A percentile compares a stretch with the other conserved stretches of the same genome.
Evolutionary conservation across 2,888 invertebrate genomes (phyloP).

Genomic region (Dynastes tityus): DNA sequence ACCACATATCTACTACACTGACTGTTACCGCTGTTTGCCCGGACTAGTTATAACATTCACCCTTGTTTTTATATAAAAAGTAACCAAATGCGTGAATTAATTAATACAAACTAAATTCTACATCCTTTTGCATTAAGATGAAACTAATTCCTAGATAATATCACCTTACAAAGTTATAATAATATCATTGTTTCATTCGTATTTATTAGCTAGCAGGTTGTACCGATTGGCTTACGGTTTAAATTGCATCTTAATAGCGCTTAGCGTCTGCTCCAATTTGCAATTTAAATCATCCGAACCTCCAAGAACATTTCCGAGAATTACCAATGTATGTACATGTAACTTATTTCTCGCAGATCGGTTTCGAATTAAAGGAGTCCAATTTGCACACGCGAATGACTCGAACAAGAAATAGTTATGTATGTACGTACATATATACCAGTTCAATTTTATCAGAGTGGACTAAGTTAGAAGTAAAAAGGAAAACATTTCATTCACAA

Average conservation of each 20-base stretch:
- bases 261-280: neutral
- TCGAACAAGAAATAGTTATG: neutral
- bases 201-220: neutral
- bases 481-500: no score
- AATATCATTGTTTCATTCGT: neutral
- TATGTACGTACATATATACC: no score
- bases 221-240: slow-evolving; percentile 13
- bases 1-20: no score
- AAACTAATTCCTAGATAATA: no score
- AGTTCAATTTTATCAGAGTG: neutral
- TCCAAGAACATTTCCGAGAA: slow-evolving; percentile 19
- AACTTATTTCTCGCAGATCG: slow-evolving; percentile 19
- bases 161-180: neutral
- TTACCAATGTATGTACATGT: slow-evolving; percentile 29
- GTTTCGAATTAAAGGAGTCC: neutral
- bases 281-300: slow-evolving; percentile 24
- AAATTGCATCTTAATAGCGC: slow-evolving; percentile 27
- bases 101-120: no score
- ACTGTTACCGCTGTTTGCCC: no score
- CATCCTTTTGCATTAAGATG: no score
- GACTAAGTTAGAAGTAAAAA: neutral
- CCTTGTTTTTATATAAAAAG: no score
- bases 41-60: no score
- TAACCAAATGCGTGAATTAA: no score
- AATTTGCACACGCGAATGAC: neutral